Base-by-base conservation (phyloP, 1,140 invertebrate genomes). In the Pseudomyrmex dendroicus region DNA sequence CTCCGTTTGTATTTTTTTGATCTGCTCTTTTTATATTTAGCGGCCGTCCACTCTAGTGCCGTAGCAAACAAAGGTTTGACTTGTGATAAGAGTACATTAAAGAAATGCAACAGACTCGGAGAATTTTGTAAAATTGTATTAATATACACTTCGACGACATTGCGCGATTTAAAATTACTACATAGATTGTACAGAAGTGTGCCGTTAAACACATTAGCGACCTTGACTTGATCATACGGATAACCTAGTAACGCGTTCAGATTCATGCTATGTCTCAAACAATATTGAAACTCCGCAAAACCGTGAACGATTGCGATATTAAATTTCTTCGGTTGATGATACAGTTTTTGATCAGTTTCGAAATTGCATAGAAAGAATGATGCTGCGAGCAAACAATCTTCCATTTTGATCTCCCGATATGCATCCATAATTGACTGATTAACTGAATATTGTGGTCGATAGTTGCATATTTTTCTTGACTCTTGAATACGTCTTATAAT, bases 101-200 rank as follows among this genome's bases (percentile, higher is more conserved):
- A 88, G 85, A 95, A 61, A 91, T 92, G 88, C 73, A 95, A 91
- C 68, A 96, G 88, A 89, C 92, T 93, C 46, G 92, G 86, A 83
- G 96, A 93, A 91, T 95, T 87, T 91, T 94, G 86, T 73, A 96
- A 63, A 89, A 95, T 89, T 89, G 93, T 89, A 57, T 94, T 91
- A 13, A 96, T 89, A 89, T 96, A 96, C 48, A 82, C 86, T 25
- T 93, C 87, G 3, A 96, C 92, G 88, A 96, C 93, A 1, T 86
- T 66, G 13, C 95, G 94, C 70, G 92, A 94, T 74, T 95, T 94
- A 66, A 97, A 93, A 86, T 95, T 95, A 64, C 92, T 90, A 86
- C 95, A 96, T 9, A 97, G 92, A 95, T 97, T 97, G 87, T 97
- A 97, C 3, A 97, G 86, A 90, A 97, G 96, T 8, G 96, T 96